A percentile compares a stretch with the other conserved stretches of the same genome.
phyloP scores from a whole-genome alignment of 2,888 invertebrate genomes.

The Uloborus plumipes region DNA sequence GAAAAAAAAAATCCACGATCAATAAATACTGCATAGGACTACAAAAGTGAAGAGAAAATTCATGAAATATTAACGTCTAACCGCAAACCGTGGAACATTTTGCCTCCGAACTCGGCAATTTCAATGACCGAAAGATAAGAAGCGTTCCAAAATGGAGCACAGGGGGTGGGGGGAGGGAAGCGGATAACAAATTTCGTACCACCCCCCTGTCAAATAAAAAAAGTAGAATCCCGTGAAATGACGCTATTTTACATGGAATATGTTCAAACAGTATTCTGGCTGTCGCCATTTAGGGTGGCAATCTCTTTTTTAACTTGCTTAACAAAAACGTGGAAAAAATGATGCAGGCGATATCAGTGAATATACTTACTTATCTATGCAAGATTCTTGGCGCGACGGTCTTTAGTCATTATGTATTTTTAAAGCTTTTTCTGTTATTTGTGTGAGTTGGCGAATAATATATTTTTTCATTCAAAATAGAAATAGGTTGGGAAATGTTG shows the following conservation, averaged over 20 bases:
- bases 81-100: slow-evolving; percentile 15
- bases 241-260: slow-evolving; percentile 41
- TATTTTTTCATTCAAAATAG: not conserved
- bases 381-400: slow-evolving; percentile 20
- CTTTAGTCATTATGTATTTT: slow-evolving; percentile 25
- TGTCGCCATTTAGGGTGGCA: slow-evolving; percentile 12
- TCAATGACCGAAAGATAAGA: slow-evolving; percentile 51
- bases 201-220: slow-evolving; percentile 1
- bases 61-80: slow-evolving; percentile 33
- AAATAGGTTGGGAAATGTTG: too few relatives aligned
- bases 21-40: not conserved
- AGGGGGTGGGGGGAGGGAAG: slow-evolving; percentile 3
- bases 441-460: slow-evolving; percentile 9
- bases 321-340: not conserved
- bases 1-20: too few relatives aligned
- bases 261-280: slow-evolving; percentile 9
- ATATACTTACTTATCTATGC: slow-evolving; percentile 41
- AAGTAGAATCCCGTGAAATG: slow-evolving; percentile 32
- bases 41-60: slow-evolving; percentile 1
- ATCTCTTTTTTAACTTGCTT: slow-evolving; percentile 9
- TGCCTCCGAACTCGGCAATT: slow-evolving; percentile 32
- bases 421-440: slow-evolving; percentile 12
- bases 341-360: slow-evolving; percentile 35
- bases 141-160: slow-evolving; percentile 34
- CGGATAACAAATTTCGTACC: slow-evolving; percentile 46